Base-by-base conservation (phyloP, 2,113 vertebrate species). In the Cynoglossus semilaevis region DNA sequence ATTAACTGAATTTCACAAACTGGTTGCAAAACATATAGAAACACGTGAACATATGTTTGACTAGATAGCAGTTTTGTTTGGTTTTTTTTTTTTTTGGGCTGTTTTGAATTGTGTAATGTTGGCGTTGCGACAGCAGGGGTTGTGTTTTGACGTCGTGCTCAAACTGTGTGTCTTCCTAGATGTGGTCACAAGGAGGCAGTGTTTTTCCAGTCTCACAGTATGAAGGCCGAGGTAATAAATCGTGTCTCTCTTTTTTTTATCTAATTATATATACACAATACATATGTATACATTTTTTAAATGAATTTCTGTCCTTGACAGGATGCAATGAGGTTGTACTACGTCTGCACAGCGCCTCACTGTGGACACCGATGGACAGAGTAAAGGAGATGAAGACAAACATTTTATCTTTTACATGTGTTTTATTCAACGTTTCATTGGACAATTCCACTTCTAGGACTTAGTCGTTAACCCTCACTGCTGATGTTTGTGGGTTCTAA, bases 171-270 rank as follows among this genome's bases (percentile, higher is more conserved):
- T 77, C 15, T 74, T 77, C 59, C 40, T 55, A 96, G 94, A 74
- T 97, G 94, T 15, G 95, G 95, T 41, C 95, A 97, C 91, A 96
- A 96, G 87, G 95, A 96, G 84, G 94, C 94, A 2, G 94, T 97
- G 54, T 97, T 97, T 62, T 97, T 97, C 89, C 95, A 97, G 85
- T 96, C 95, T 0, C 95, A 97, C 87, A 97, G 95, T 72, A 94
- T 95, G 76, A 92, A 94, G 53, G 94, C 95, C 2, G 94, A 97
- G 94, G 95, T 97, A 88, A 78, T 17, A 2, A 54, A 41, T 61
- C 57, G 5, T 42, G 44, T 57, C 15, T 12, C 44, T 51, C 5
- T 57, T 4, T 4, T 58, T 15, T 57, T 5, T 40, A 1, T 37
- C n/a, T n/a, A n/a, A n/a, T n/a, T n/a, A n/a, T n/a, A n/a, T n/a